These are phyloP conservation scores for Anoncus sp. DNA, from an alignment of 2,888 invertebrate species.

Conservation along the genomic window DNA sequence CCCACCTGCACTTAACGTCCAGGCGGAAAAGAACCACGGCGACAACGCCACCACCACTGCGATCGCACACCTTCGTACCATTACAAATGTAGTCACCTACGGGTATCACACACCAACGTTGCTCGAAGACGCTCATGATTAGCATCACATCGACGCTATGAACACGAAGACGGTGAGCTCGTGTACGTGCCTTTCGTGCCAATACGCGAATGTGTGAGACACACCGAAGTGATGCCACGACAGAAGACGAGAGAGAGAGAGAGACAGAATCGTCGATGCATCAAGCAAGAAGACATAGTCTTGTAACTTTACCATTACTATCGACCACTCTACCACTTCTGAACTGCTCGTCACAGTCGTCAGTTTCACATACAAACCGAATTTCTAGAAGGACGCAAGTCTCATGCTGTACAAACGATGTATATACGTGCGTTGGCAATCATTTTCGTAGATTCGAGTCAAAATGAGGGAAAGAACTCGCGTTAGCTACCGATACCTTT, in stretches of 20 bases:
- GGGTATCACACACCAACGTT: slow-evolving; percentile 33
- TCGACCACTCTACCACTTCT: not conserved
- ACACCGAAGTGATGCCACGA: slow-evolving; percentile 38
- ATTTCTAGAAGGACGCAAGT: not conserved
- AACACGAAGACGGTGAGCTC: not conserved
- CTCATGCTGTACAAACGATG: slow-evolving; percentile 3
- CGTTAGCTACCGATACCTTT: slow-evolving; percentile 55
- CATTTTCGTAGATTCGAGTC: slow-evolving; percentile 37
- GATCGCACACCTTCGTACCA: slow-evolving; percentile 2
- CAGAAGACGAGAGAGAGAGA: slow-evolving; percentile 62
- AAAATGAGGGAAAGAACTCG: slow-evolving; percentile 44
- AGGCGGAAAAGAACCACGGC: slow-evolving; percentile 79
- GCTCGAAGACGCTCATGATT: slow-evolving; percentile 29
- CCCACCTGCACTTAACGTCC: slow-evolving; percentile 48
- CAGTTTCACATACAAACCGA: slow-evolving; percentile 4
- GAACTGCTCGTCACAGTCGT: slow-evolving; percentile 14
- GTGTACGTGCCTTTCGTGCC: not conserved
- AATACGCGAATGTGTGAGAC: slow-evolving; percentile 15
- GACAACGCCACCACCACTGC: slow-evolving; percentile 73
- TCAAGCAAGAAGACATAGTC: slow-evolving; percentile 32
- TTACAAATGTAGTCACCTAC: slow-evolving; percentile 5
- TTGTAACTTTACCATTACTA: slow-evolving; percentile 24
- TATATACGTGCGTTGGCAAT: slow-evolving; percentile 21
- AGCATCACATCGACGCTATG: slow-evolving; percentile 27
- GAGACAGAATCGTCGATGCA: slow-evolving; percentile 59